Evolutionary conservation across 2,888 invertebrate genomes (phyloP).

Genomic region (Drosophila pseudotalamancana): DNA sequence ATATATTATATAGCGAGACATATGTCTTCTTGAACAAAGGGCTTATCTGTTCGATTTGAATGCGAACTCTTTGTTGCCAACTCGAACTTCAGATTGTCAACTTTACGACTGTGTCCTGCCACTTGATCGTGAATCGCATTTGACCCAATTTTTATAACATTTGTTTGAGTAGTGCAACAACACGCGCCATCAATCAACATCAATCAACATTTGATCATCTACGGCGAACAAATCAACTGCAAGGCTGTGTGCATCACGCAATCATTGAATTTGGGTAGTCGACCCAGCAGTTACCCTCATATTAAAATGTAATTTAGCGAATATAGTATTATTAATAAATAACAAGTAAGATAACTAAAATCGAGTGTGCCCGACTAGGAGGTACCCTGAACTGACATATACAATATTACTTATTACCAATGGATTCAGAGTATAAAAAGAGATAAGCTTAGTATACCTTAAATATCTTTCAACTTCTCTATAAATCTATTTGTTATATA

Average conservation of each 20-base stretch:
- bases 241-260: slow-evolving; percentile 15
- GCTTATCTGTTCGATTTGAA: slow-evolving; percentile 71
- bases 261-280: slow-evolving; percentile 13
- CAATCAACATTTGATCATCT: slow-evolving; percentile 59
- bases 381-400: too few species aligned
- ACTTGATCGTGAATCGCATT: slow-evolving; percentile 40
- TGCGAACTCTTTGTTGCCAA: slow-evolving; percentile 63
- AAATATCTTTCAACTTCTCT: background rate
- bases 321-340: too few species aligned
- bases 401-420: too few species aligned
- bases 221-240: slow-evolving; percentile 21
- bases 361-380: too few species aligned
- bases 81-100: slow-evolving; percentile 2
- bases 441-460: too few species aligned
- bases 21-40: slow-evolving; percentile 59
- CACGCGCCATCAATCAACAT: slow-evolving; percentile 76
- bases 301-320: too few species aligned
- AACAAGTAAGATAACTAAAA: too few species aligned
- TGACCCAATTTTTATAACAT: slow-evolving; percentile 61
- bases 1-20: background rate
- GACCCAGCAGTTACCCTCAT: background rate
- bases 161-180: slow-evolving; percentile 25
- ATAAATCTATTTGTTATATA: background rate
- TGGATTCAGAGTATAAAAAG: too few species aligned
- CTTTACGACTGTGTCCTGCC: slow-evolving; percentile 23